These are phyloP conservation scores for Drosophila leonis DNA, from an alignment of 2,888 invertebrate species.

Conservation along the genomic window DNA sequence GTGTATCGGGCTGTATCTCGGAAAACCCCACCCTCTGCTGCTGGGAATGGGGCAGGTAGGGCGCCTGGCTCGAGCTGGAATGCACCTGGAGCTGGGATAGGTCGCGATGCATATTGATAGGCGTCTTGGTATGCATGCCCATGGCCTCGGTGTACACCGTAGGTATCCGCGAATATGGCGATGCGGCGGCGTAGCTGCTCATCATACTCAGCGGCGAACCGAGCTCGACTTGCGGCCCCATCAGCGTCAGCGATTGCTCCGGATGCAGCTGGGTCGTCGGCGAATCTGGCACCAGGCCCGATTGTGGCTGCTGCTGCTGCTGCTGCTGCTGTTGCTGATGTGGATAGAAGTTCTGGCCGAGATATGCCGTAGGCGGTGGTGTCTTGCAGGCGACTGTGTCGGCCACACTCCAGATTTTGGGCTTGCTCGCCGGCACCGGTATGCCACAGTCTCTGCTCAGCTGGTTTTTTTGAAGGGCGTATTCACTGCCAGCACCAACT, in stretches of 20 bases:
- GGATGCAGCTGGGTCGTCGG: conserved; percentile 48
- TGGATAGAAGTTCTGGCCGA: conserved; percentile 84
- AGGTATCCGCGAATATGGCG: conserved; percentile 87
- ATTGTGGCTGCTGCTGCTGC: conserved; percentile 44
- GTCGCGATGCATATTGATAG: conserved; percentile 79
- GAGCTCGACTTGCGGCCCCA: conserved; percentile 83
- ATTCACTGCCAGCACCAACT: conserved; percentile 83
- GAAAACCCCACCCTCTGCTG: conserved; percentile 89
- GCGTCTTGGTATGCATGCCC: conserved; percentile 76
- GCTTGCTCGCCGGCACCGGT: conserved; percentile 94
- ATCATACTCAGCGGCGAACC: conserved; percentile 85
- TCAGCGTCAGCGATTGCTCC: conserved; percentile 54
- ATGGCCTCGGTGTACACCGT: conserved; percentile 78
- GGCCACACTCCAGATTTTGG: conserved; percentile 97
- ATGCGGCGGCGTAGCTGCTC: conserved; percentile 86
- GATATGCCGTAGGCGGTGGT: conserved; percentile 82
- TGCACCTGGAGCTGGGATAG: conserved; percentile 52
- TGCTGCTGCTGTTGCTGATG: conserved; percentile 52
- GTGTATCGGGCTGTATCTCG: conserved; percentile 93
- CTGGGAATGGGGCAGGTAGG: conserved; percentile 63
- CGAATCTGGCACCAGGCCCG: conserved; percentile 53
- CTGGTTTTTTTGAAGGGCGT: conserved; percentile 86
- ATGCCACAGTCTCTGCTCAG: conserved; percentile 92
- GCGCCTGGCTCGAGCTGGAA: conserved; percentile 49
- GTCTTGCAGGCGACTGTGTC: conserved; percentile 95